Evolutionary conservation across 2,113 vertebrate species (phyloP).

Genomic region (Sinocyclocheilus anophthalmus): DNA sequence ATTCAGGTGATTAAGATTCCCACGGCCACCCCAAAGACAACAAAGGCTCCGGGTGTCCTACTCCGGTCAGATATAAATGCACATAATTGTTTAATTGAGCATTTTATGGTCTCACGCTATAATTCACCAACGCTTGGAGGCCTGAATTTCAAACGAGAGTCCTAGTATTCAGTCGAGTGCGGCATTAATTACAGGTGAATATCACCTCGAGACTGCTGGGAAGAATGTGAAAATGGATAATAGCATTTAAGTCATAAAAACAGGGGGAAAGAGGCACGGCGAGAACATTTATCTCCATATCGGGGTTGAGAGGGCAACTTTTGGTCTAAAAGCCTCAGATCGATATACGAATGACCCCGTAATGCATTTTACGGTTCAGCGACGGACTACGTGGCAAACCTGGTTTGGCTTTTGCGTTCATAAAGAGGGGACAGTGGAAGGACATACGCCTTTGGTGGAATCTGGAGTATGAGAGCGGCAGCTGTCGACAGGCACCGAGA

Average conservation of each 20-base stretch:
- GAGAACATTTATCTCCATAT: slow-evolving; percentile 1
- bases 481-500: slow-evolving; percentile 60
- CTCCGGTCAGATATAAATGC: slow-evolving; percentile 61
- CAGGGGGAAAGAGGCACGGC: neutral
- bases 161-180: slow-evolving; percentile 58
- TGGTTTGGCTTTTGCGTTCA: neutral
- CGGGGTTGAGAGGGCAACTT: neutral
- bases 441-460: slow-evolving; percentile 30
- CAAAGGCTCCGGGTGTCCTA: slow-evolving; percentile 50
- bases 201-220: slow-evolving; percentile 49
- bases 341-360: neutral
- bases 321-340: neutral
- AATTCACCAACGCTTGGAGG: slow-evolving; percentile 65
- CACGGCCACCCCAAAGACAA: slow-evolving; percentile 53
- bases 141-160: slow-evolving; percentile 64
- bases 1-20: slow-evolving; percentile 11
- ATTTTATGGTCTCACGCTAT: slow-evolving; percentile 70
- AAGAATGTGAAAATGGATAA: slow-evolving; percentile 21
- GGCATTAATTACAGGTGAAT: slow-evolving; percentile 73
- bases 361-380: slow-evolving; percentile 1
- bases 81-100: slow-evolving; percentile 75
- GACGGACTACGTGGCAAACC: neutral
- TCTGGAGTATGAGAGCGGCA: slow-evolving; percentile 54
- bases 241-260: slow-evolving; percentile 12
- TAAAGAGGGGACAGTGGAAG: slow-evolving; percentile 16